Base-by-base conservation (phyloP, 2,888 invertebrate species). In the Pterobdella sp. region DNA sequence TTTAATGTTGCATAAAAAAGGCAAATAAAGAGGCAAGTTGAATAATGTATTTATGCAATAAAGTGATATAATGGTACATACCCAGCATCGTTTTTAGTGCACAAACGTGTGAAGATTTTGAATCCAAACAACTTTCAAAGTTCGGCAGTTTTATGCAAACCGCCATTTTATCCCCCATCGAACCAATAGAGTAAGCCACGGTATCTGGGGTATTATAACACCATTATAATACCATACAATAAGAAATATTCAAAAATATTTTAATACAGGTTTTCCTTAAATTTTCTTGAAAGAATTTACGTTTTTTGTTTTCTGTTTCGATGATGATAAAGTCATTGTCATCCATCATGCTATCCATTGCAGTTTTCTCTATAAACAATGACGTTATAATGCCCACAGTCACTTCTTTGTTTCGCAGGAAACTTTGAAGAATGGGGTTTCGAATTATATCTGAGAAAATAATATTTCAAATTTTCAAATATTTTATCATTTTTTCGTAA, bases 381-480 rank as follows among this genome's bases (percentile, higher is more conserved):
- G 94, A 94, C 0, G 96, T 96, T 75, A 98, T 92, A 74, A 98
- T 92, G n/a, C 95, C 97, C 80, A 98, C 93, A 31, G 93, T 94
- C 0, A 96, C 96, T 82, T 94, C 94, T 79, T 94, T 91, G 35
- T 91, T n/a, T n/a, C n/a, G n/a, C n/a, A n/a, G n/a, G n/a, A 26
- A 65, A 22, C 18, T 26, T 29, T n/a, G n/a, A 68, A 22, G 3
- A 36, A n/a, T 31, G 18, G 1, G 37, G 3, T 22, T 32, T 1
- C 34, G 68, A 68, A n/a, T 1, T 22, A 18, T 22, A 36, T 18
- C n/a, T n/a, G n/a, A n/a, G n/a, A n/a, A n/a, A n/a, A n/a, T n/a
- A n/a, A n/a, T n/a, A n/a, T n/a, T n/a, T n/a, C n/a, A n/a, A n/a
- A n/a, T n/a, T n/a, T n/a, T n/a, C n/a, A n/a, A n/a, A n/a, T n/a